Percentiles rank a stretch among this genome's conserved stretches.
Evolutionary conservation across 2,797 vertebrate species (phyloP).

Genomic region (Nasua narica): DNA sequence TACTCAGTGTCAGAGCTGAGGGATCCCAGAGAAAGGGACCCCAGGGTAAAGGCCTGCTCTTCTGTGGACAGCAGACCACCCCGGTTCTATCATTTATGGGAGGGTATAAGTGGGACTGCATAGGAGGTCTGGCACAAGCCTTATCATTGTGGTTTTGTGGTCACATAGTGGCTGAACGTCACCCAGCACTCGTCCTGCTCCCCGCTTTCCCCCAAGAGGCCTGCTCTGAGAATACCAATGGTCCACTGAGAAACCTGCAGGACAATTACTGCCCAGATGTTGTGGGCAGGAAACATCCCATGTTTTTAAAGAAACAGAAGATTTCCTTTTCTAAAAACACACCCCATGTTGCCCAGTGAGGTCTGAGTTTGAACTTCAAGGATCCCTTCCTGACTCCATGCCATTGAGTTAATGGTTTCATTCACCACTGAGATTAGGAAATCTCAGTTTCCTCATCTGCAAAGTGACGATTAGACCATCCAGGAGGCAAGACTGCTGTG

Average conservation of each 20-base stretch:
- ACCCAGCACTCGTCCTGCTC: conserved; percentile 41
- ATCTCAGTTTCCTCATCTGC: background rate
- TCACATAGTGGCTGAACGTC: conserved; percentile 58
- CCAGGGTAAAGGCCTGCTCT: conserved; percentile 70
- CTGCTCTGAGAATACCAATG: background rate
- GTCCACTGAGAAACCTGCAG: background rate
- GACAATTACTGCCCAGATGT: background rate
- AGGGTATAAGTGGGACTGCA: conserved; percentile 64
- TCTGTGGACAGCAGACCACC: conserved; percentile 73
- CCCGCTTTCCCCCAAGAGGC: conserved; percentile 35
- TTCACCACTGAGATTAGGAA: background rate
- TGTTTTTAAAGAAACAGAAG: background rate
- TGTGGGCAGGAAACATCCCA: fast-evolving
- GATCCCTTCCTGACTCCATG: background rate
- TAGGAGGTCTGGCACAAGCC: conserved; percentile 60
- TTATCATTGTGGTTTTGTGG: conserved; percentile 82
- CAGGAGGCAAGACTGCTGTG: background rate
- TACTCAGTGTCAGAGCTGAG: background rate
- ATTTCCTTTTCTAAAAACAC: background rate
- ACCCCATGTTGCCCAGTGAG: background rate
- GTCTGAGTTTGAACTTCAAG: background rate
- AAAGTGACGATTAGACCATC: background rate
- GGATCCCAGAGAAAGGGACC: conserved; percentile 47
- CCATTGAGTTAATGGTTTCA: background rate
- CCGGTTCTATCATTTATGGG: conserved; percentile 79